Evolutionary conservation across 2,113 vertebrate genomes (phyloP).

Genomic region (Numenius arquata): DNA sequence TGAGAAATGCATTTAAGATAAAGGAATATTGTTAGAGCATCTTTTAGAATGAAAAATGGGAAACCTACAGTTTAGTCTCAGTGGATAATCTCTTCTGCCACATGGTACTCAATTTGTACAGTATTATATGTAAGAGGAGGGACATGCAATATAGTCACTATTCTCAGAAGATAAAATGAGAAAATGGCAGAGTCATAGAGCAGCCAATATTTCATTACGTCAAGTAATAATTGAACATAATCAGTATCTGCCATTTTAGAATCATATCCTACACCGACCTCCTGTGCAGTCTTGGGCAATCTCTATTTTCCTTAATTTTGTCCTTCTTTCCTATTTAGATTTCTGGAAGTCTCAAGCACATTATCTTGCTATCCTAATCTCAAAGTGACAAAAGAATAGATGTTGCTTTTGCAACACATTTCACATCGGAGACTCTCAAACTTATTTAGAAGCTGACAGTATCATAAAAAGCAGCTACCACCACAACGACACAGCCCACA

Average conservation of each 20-base stretch:
- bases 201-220: background rate
- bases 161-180: background rate
- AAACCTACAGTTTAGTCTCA: background rate
- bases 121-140: background rate
- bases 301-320: background rate
- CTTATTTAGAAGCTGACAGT: background rate
- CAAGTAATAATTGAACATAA: background rate
- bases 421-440: background rate
- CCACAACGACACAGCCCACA: fast-evolving
- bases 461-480: background rate
- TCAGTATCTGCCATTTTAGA: background rate
- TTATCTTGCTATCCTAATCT: background rate
- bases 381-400: background rate
- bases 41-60: background rate
- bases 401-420: background rate
- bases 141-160: background rate
- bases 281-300: background rate
- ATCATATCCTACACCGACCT: background rate
- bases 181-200: background rate
- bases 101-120: background rate
- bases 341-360: background rate
- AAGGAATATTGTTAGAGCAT: background rate
- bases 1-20: background rate
- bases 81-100: background rate
- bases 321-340: background rate